Base-by-base conservation (phyloP, 2,888 invertebrate genomes). In the Furcula furcula region DNA sequence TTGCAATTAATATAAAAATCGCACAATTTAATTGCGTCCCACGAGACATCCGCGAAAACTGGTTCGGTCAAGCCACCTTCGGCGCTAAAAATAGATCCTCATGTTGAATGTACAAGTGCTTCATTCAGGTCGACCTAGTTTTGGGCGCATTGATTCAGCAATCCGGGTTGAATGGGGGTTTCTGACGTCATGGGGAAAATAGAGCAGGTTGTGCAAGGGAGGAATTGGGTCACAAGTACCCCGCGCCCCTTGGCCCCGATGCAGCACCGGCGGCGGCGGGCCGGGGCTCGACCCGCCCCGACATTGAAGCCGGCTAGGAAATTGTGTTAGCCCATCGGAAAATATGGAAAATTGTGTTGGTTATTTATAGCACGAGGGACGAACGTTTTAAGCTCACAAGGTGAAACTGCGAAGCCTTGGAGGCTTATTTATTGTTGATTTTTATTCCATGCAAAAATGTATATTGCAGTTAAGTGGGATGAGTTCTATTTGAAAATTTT, bases 181-280 rank as follows among this genome's bases (percentile, higher is more conserved):
- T n/a, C 23, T 88, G 88, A 88, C 88, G 87, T 88, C 86, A 88
- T 72, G 57, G 63, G 34, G 75, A 67, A 83, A 81, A 72, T 83
- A 71, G 82, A 66, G 56, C 80, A 82, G 77, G 76, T 67, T 79
- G 77, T 81, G 82, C 80, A 81, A 74, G 72, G 48, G 40, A 34
- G 53, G 52, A 85, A 82, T 36, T 83, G 55, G 87, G 86, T 84
- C 85, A 77, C 35, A 42, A 48, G 58, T 54, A 63, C 51, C 70
- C 70, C 73, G 51, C 70, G 49, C 56, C 60, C 63, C 66, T 49
- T 48, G 45, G 34, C 48, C 47, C 51, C 48, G 55, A 43, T 54
- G 57, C 59, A 56, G 48, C n/a, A n/a, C 53, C 54, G 40, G 35
- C 46, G 36, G 42, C 50, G n/a, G 41, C 35, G 19, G 36, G 38